phyloP scores from a whole-genome alignment of 2,113 vertebrate genomes.

The Campylomormyrus numenius region DNA sequence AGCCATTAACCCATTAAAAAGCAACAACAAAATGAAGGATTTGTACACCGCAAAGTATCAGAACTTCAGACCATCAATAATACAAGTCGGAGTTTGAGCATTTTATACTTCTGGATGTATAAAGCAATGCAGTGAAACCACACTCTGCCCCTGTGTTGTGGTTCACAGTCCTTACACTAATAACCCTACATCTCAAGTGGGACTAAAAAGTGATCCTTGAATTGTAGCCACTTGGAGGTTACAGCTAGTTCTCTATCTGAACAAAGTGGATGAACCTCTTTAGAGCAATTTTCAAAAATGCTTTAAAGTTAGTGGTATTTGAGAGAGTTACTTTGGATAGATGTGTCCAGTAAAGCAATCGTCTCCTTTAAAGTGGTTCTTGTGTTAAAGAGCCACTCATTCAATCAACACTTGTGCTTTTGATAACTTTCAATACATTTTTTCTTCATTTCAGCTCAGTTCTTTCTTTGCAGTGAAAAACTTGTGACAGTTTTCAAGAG shows the following conservation, averaged over 20 bases:
- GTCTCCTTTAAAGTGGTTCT: background rate
- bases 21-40: background rate
- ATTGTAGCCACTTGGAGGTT: background rate
- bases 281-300: background rate
- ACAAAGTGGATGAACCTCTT: conserved; percentile 1
- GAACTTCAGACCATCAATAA: background rate
- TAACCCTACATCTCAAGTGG: background rate
- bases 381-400: background rate
- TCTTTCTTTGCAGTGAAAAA: background rate
- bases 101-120: background rate
- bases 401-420: background rate
- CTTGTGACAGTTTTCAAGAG: background rate
- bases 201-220: background rate
- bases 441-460: background rate
- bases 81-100: background rate
- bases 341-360: background rate
- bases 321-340: background rate
- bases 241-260: background rate
- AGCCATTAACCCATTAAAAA: background rate
- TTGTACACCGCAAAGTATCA: background rate
- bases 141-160: background rate
- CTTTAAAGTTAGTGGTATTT: background rate
- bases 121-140: background rate
- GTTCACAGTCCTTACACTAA: background rate
- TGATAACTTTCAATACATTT: background rate